Percentiles rank a stretch among this genome's conserved stretches.
These are phyloP conservation scores for Cremastobaeus sp. DNA, from an alignment of 2,888 invertebrate genomes.

Conservation along the genomic window DNA sequence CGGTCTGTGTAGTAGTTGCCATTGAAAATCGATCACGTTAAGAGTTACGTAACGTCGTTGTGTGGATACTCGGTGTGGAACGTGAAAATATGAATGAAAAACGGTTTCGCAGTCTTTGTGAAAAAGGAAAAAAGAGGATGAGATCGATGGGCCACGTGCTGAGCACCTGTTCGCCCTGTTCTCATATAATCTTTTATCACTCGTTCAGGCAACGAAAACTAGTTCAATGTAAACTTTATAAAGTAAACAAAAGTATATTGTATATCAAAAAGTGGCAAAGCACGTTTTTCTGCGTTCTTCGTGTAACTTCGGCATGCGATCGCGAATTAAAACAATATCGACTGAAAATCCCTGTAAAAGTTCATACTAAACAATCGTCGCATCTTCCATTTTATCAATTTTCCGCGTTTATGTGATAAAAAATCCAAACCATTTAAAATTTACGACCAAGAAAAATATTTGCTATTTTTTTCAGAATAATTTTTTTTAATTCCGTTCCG, in stretches of 20 bases:
- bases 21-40: slow-evolving; percentile 63
- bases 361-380: slow-evolving; percentile 22
- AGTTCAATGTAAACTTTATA: slow-evolving; percentile 60
- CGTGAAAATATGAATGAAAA: slow-evolving; percentile 76
- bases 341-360: slow-evolving; percentile 28
- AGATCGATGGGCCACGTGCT: slow-evolving; percentile 77
- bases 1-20: slow-evolving; percentile 60
- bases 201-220: slow-evolving; percentile 54
- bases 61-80: slow-evolving; percentile 61
- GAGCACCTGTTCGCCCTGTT: slow-evolving; percentile 73
- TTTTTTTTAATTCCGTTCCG: too few relatives aligned
- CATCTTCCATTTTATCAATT: slow-evolving; percentile 13
- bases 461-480: too few relatives aligned
- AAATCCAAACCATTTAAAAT: too few relatives aligned
- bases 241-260: slow-evolving; percentile 59
- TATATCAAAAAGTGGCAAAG: slow-evolving; percentile 57
- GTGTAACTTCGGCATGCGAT: slow-evolving; percentile 31
- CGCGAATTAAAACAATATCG: slow-evolving; percentile 42
- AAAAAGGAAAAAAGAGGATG: slow-evolving; percentile 71
- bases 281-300: slow-evolving; percentile 47
- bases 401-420: too few relatives aligned
- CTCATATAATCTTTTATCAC: slow-evolving; percentile 61
- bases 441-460: too few relatives aligned
- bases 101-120: slow-evolving; percentile 73
- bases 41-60: slow-evolving; percentile 62